These are phyloP conservation scores for Mesorhabditis belari DNA, from an alignment of 2,888 invertebrate species.

Conservation along the genomic window DNA sequence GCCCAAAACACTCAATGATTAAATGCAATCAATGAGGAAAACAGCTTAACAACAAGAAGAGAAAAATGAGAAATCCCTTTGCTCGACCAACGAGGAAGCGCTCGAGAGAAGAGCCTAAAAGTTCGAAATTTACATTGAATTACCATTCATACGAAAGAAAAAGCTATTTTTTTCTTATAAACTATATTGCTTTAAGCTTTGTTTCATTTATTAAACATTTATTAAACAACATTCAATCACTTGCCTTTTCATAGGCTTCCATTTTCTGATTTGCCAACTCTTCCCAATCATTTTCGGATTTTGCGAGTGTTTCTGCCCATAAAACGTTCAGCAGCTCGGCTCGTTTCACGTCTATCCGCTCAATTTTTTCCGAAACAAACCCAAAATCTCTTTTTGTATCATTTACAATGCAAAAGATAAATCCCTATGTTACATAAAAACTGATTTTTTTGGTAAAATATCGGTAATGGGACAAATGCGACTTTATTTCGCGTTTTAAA, in stretches of 20 bases:
- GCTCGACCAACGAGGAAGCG: conserved; percentile 12
- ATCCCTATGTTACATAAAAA: too few relatives aligned
- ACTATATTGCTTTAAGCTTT: not conserved
- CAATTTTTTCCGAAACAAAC: not conserved
- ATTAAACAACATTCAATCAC: too few relatives aligned
- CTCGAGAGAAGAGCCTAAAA: conserved; percentile 16
- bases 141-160: not conserved
- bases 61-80: conserved; percentile 24
- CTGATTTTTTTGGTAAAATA: too few relatives aligned
- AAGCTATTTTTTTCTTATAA: not conserved
- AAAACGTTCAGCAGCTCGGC: conserved; percentile 45
- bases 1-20: too few relatives aligned
- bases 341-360: conserved; percentile 40
- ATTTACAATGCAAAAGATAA: too few relatives aligned
- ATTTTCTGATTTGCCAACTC: conserved; percentile 47
- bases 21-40: too few relatives aligned
- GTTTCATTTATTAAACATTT: too few relatives aligned
- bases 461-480: too few relatives aligned
- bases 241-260: conserved; percentile 42
- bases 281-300: conserved; percentile 47
- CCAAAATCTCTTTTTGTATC: not conserved
- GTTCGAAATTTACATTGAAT: not conserved
- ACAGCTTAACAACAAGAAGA: too few relatives aligned
- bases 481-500: too few relatives aligned
- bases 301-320: conserved; percentile 47